These are phyloP conservation scores for Orchesella flavescens DNA, from an alignment of 2,888 invertebrate genomes.

Conservation along the genomic window DNA sequence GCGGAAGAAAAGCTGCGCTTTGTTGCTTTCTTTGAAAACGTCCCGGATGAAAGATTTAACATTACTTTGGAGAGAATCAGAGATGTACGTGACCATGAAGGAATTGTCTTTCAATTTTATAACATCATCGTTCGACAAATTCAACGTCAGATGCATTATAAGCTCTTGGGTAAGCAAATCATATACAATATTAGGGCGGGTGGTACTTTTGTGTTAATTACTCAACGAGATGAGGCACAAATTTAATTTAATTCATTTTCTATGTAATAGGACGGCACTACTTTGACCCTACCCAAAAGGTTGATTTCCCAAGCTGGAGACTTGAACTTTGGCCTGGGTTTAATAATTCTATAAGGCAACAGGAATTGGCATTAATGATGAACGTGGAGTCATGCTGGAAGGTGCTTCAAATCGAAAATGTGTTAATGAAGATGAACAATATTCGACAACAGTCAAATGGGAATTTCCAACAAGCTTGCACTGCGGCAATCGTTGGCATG, in stretches of 20 bases:
- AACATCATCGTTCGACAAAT: conserved; percentile 28
- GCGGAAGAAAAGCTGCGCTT: background rate
- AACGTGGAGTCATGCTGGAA: too few species aligned
- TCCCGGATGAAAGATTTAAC: background rate
- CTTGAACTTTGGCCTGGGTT: conserved; percentile 60
- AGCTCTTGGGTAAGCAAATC: too few species aligned
- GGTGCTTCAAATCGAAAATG: conserved; percentile 56
- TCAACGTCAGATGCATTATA: conserved; percentile 4
- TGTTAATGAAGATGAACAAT: conserved; percentile 2
- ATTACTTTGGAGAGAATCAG: conserved; percentile 16
- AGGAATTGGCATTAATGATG: conserved; percentile 61
- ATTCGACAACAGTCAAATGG: background rate
- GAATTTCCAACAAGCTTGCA: background rate
- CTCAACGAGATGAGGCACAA: too few species aligned
- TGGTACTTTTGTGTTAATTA: too few species aligned
- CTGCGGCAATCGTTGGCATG: conserved; percentile 67
- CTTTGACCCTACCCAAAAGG: conserved; percentile 20
- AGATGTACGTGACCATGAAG: conserved; percentile 4
- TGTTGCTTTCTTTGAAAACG: background rate
- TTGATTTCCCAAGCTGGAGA: conserved; percentile 3
- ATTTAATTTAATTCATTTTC: too few species aligned
- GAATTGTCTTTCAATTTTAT: conserved; percentile 52
- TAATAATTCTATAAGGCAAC: conserved; percentile 47
- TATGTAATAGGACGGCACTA: conserved; percentile 43
- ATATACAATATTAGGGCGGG: too few species aligned